Evolutionary conservation across 2,113 vertebrate species (phyloP).

Genomic region (Casuarius casuarius): DNA sequence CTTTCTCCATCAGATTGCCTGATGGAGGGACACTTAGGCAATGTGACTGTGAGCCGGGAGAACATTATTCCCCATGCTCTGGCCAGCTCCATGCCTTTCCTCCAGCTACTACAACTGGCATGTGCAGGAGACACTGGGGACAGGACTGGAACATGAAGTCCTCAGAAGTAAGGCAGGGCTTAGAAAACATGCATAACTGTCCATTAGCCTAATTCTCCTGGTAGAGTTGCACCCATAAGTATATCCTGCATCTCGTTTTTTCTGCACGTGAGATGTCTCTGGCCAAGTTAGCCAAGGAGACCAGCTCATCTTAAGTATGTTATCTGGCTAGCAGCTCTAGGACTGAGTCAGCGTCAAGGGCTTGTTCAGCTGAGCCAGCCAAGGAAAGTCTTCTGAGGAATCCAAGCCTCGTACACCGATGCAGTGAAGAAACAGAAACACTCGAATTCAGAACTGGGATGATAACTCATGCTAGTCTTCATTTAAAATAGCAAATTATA

Average conservation of each 20-base stretch:
- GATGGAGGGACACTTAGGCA: background rate
- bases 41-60: background rate
- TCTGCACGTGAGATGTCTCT: accelerated
- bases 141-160: accelerated
- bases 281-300: background rate
- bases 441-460: background rate
- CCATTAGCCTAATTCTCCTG: background rate
- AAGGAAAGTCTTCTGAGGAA: background rate
- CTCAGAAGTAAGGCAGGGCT: background rate
- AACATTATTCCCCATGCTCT: background rate
- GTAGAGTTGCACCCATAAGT: background rate
- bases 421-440: background rate
- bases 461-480: background rate
- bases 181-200: background rate
- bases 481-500: background rate
- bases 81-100: background rate
- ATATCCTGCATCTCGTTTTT: background rate
- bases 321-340: background rate
- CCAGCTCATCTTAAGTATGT: background rate
- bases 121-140: background rate
- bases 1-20: background rate
- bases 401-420: background rate
- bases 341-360: background rate
- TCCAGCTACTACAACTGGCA: background rate
- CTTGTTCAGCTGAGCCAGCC: background rate